Evolutionary conservation across 2,888 invertebrate genomes (phyloP).

Genomic region (Tinea trinotella): DNA sequence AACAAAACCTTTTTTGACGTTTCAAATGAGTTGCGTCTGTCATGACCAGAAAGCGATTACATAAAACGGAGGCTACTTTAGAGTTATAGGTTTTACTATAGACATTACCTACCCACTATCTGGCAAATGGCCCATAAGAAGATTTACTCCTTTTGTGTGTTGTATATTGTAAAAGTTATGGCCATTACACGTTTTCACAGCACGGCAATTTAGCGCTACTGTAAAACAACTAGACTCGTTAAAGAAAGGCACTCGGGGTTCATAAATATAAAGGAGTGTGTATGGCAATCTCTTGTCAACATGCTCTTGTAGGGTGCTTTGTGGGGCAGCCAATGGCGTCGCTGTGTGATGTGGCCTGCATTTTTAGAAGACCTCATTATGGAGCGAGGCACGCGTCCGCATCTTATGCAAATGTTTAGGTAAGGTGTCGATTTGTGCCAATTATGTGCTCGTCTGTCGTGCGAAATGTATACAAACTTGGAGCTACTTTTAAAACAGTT

Average conservation of each 20-base stretch:
- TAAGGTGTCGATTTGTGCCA: neutral
- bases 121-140: neutral
- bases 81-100: neutral
- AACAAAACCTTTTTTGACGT: too few relatives aligned
- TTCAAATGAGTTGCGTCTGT: neutral
- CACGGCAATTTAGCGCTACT: constrained; percentile 1
- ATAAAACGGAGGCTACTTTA: too few relatives aligned
- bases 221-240: constrained; percentile 17
- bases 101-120: neutral
- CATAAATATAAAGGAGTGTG: constrained; percentile 19
- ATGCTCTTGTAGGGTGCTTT: constrained; percentile 7
- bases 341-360: constrained; percentile 14
- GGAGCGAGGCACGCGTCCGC: constrained; percentile 10
- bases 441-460: neutral
- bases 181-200: constrained; percentile 6
- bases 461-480: too few relatives aligned
- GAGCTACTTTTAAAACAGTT: too few relatives aligned
- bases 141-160: constrained; percentile 9
- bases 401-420: constrained; percentile 16
- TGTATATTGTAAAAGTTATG: constrained; percentile 11
- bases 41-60: neutral
- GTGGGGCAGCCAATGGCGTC: constrained; percentile 10
- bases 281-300: constrained; percentile 18
- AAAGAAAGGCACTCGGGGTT: constrained; percentile 16
- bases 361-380: constrained; percentile 18